Conservation (phyloP, 2,888 invertebrate genomes). For the Polylopha cassiicola region DNA sequence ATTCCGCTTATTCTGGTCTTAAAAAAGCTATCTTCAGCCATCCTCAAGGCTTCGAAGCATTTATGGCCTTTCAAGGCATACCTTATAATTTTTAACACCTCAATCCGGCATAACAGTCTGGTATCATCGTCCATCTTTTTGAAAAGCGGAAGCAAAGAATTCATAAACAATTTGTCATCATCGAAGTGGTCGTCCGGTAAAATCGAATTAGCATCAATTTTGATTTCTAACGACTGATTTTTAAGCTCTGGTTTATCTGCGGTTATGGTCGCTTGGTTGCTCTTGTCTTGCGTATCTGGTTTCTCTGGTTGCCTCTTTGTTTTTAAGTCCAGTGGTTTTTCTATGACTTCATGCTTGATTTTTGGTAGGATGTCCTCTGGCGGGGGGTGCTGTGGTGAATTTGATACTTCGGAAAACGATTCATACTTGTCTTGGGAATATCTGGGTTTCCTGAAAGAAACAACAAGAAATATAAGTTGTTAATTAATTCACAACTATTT, state of each 20-base stretch:
- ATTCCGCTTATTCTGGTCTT: constrained; percentile 45
- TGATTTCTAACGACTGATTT: constrained; percentile 51
- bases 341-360: constrained; percentile 49
- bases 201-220: constrained; percentile 63
- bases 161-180: constrained; percentile 67
- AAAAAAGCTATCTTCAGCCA: constrained; percentile 53
- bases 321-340: constrained; percentile 57
- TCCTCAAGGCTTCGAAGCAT: constrained; percentile 53
- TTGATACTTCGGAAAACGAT: constrained; percentile 64
- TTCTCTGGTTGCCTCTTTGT: constrained; percentile 48
- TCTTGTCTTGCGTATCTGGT: constrained; percentile 50
- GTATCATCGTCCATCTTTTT: constrained; percentile 71
- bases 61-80: constrained; percentile 61
- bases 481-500: too few species aligned
- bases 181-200: constrained; percentile 66
- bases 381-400: constrained; percentile 60
- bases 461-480: too few species aligned
- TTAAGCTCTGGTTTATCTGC: constrained; percentile 39
- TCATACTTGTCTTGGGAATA: constrained; percentile 69
- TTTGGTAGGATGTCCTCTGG: constrained; percentile 53
- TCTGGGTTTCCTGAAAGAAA: constrained; percentile 56
- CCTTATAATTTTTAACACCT: constrained; percentile 61
- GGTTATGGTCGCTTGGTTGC: constrained; percentile 49
- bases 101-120: constrained; percentile 57
- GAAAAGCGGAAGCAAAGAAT: constrained; percentile 60